phyloP scores from a whole-genome alignment of 2,797 vertebrate species.

The Sebastolobus altivelis region DNA sequence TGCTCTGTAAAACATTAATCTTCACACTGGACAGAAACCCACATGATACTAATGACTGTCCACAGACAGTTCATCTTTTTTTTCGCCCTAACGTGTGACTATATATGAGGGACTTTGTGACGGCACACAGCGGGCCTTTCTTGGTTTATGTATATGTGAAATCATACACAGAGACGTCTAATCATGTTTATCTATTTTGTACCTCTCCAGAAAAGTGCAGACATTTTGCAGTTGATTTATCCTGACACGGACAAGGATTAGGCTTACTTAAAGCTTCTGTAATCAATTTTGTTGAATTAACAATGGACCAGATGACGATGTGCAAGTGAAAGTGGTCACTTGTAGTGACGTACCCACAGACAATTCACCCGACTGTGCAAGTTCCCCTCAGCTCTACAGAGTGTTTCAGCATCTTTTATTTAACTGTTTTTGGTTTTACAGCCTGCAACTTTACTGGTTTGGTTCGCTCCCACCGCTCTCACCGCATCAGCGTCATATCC shows the following conservation, averaged over 20 bases:
- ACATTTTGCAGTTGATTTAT: background rate
- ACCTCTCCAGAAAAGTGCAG: too few relatives aligned
- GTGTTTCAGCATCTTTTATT: background rate
- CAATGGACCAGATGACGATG: background rate
- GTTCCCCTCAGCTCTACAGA: background rate
- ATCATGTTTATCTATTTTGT: background rate
- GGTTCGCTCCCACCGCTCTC: background rate
- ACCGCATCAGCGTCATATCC: background rate
- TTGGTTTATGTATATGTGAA: background rate
- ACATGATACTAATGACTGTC: constrained; percentile 39
- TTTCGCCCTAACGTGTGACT: background rate
- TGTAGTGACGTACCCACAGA: background rate
- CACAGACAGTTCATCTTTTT: background rate
- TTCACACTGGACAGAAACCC: constrained; percentile 35
- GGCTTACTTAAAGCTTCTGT: background rate
- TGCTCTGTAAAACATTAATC: constrained; percentile 62
- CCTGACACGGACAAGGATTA: background rate
- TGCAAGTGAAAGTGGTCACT: background rate
- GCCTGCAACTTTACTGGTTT: background rate
- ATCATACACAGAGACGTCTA: background rate
- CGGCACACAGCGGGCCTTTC: background rate
- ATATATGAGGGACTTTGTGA: background rate
- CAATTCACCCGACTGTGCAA: background rate
- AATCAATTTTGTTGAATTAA: background rate
- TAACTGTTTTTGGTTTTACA: background rate